Evolutionary conservation across 2,797 vertebrate genomes (phyloP).

Genomic region (Anniella stebbinsi): DNA sequence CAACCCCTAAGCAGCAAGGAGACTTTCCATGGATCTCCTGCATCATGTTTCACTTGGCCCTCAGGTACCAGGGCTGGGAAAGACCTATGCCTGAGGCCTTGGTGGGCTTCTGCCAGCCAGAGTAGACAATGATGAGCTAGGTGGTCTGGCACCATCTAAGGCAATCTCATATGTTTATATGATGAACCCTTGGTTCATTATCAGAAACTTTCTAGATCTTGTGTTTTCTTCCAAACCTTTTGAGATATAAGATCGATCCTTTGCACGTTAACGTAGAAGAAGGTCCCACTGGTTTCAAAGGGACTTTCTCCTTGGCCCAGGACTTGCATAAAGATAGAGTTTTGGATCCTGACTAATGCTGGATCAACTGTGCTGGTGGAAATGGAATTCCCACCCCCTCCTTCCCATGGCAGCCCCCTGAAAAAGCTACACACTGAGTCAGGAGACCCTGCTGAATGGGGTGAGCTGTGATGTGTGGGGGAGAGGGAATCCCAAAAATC

Average conservation of each 20-base stretch:
- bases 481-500: no score
- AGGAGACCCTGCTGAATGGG: no score
- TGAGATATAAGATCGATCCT: neutral
- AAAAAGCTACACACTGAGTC: no score
- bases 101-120: neutral
- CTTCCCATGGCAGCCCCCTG: no score
- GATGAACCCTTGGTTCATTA: neutral
- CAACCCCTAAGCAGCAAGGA: neutral
- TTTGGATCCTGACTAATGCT: no score
- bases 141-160: neutral
- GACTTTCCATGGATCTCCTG: neutral
- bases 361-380: no score
- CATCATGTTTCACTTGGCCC: neutral
- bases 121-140: neutral
- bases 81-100: no score
- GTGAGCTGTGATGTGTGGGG: no score
- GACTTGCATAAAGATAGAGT: neutral
- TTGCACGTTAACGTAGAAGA: neutral
- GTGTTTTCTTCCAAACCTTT: neutral
- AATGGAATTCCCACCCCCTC: no score
- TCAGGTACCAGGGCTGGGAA: neutral
- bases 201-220: neutral
- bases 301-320: neutral
- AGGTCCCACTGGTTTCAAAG: neutral
- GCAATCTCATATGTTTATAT: neutral